Evolutionary conservation across 2,797 vertebrate genomes (phyloP), one percentile per base, ranked within the genome.

Genomic region (Hipposideros larvatus): DNA sequence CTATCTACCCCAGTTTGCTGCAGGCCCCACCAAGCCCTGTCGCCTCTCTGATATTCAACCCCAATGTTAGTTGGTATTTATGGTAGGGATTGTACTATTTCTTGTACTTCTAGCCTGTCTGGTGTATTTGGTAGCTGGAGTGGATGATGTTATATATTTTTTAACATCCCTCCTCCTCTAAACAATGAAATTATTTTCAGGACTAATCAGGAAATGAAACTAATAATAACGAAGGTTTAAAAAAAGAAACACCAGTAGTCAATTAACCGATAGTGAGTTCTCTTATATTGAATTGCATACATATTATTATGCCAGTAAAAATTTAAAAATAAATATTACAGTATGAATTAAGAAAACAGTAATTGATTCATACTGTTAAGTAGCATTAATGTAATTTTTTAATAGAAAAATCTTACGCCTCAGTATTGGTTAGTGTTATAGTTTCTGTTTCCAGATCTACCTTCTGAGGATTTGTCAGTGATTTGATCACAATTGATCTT

Each of bases 171-270:
- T 84, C 51, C 85, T 89, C 68, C 31, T 89, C 15, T 43, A 75
- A 57, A 28, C 65, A 79, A 71, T 71, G 75, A 37, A 86, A 61
- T 75, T 51, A 85, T 93, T 93, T 91, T 92, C 74, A 82, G 87
- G 53, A 84, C 75, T 80, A 84, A 78, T 87, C 66, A 78, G 90
- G 92, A 93, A 92, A 80, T 93, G 61, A 89, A 95, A 79, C 84
- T 65, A 70, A 82, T 90, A 63, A 95, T 87, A 83, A 74, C 34
- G 34, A 77, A 18, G 2, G n/a, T 53, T 75, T 19, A 10, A 28
- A 68, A 63, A 80, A n/a, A 37, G 18, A 79, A 26, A 11, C 37
- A 71, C 11, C 43, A 26, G 46, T 59, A 14, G 41, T 51, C n/a
- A 92, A 53, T 93, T 78, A 41, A 68, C 77, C 7, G 11, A 80